phyloP scores from a whole-genome alignment of 2,888 invertebrate genomes.

The Bedellia somnulentella region DNA sequence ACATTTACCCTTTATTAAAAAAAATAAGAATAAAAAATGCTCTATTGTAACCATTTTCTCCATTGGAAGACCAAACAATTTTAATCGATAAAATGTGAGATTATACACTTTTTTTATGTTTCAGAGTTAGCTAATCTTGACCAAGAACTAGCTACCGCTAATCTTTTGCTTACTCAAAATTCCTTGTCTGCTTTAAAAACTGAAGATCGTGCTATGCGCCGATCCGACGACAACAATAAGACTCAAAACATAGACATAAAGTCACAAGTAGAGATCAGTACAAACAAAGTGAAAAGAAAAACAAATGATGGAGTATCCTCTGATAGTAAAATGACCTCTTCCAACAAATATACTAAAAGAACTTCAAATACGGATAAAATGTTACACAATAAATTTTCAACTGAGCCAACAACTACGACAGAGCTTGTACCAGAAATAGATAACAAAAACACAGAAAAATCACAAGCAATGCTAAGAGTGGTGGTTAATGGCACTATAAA shows the following conservation, averaged over 20 bases:
- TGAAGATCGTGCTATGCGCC: constrained; percentile 28
- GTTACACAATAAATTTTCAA: too few relatives aligned
- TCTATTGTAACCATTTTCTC: too few relatives aligned
- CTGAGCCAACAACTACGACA: constrained; percentile 11
- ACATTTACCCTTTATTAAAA: too few relatives aligned
- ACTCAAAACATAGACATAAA: constrained; percentile 16
- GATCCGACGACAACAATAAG: constrained; percentile 23
- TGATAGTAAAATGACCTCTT: too few relatives aligned
- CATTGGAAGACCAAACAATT: too few relatives aligned
- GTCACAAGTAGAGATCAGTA: constrained; percentile 20
- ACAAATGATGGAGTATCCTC: constrained; percentile 26
- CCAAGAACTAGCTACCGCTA: not conserved
- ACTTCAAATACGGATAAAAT: too few relatives aligned
- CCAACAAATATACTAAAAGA: too few relatives aligned
- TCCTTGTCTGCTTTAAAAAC: constrained; percentile 18
- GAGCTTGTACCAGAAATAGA: too few relatives aligned
- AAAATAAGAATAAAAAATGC: too few relatives aligned
- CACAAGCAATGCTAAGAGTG: constrained; percentile 34
- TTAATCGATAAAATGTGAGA: too few relatives aligned
- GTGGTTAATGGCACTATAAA: constrained; percentile 48
- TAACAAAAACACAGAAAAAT: constrained; percentile 24
- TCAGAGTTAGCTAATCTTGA: not conserved
- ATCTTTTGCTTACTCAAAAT: constrained; percentile 17
- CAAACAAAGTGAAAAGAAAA: constrained; percentile 37
- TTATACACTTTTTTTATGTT: not conserved